These are phyloP conservation scores for Delichon dasypus DNA, from an alignment of 2,797 vertebrate genomes.

Conservation along the genomic window DNA sequence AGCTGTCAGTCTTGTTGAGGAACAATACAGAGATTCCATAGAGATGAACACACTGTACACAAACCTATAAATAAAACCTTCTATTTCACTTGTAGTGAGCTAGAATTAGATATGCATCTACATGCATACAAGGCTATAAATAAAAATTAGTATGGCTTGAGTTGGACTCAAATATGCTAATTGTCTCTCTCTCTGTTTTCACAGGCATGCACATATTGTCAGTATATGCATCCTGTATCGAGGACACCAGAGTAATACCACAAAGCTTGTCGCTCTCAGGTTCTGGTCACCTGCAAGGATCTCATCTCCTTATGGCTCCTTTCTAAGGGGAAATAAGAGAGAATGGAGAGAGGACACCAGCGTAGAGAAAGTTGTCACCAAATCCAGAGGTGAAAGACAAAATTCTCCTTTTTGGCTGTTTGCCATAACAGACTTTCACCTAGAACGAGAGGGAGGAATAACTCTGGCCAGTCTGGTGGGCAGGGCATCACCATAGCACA, in stretches of 20 bases:
- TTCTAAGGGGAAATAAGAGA: background rate
- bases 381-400: background rate
- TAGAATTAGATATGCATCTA: conserved; percentile 11
- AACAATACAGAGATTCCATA: background rate
- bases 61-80: conserved; percentile 27
- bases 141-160: background rate
- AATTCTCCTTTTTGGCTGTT: background rate
- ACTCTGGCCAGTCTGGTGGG: background rate
- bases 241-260: background rate
- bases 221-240: background rate
- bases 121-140: conserved; percentile 15
- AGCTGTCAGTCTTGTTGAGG: conserved; percentile 16
- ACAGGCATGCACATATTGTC: background rate
- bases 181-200: background rate
- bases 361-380: background rate
- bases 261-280: background rate
- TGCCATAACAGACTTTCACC: background rate
- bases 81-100: background rate
- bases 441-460: background rate
- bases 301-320: background rate
- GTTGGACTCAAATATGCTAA: background rate
- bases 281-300: background rate
- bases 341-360: background rate
- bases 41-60: background rate
- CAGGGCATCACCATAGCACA: background rate